Conservation (phyloP, 2,797 vertebrate species). For the Myiothlypis chrysogaster region DNA sequence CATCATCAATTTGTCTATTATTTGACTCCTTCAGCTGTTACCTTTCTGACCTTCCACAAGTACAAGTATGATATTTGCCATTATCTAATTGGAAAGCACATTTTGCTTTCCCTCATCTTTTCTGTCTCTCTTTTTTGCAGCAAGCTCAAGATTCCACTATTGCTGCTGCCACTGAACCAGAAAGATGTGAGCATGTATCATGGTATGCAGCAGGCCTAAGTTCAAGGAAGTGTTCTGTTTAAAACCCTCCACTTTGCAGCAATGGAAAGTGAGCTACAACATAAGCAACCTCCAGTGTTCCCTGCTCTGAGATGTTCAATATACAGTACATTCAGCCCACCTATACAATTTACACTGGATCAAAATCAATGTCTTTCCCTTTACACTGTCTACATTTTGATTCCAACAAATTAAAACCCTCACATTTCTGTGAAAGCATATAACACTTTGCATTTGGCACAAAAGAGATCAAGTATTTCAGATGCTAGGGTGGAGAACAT, state of each 20-base stretch:
- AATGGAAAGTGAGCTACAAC: not conserved
- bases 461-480: not conserved
- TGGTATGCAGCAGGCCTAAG: not conserved
- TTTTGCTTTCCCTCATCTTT: not conserved
- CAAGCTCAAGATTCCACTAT: not conserved
- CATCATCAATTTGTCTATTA: slow-evolving; percentile 66
- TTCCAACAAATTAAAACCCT: not conserved
- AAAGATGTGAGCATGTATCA: not conserved
- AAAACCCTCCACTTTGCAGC: not conserved
- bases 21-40: slow-evolving; percentile 30
- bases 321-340: not conserved
- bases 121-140: not conserved
- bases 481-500: not conserved
- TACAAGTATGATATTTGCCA: slow-evolving; percentile 16
- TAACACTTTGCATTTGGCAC: not conserved
- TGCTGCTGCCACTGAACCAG: not conserved
- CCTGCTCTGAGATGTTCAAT: not conserved
- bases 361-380: not conserved
- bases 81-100: slow-evolving; percentile 55
- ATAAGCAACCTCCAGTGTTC: not conserved
- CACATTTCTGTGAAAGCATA: not conserved
- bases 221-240: not conserved
- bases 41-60: slow-evolving; percentile 56
- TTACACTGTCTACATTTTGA: not conserved
- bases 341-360: not conserved